phyloP scores from a whole-genome alignment of 2,113 vertebrate species.

The Probosciger aterrimus region DNA sequence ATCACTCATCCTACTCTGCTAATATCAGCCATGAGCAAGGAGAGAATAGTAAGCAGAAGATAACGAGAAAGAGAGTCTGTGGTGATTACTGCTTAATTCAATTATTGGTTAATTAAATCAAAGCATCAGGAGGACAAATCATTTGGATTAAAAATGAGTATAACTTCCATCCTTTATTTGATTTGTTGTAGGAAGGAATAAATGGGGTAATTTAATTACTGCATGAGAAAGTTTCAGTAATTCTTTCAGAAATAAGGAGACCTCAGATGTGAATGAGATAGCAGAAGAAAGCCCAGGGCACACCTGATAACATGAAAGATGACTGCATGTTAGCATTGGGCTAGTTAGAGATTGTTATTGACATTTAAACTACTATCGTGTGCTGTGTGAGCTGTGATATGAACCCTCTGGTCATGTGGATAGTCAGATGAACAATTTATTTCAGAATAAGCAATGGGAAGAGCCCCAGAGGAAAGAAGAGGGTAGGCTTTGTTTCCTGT shows the following conservation, averaged over 20 bases:
- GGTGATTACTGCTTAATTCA: slow-evolving; percentile 30
- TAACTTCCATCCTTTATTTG: slow-evolving; percentile 54
- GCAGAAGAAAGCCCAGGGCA: background rate
- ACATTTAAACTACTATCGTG: background rate
- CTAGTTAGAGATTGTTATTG: slow-evolving; percentile 5
- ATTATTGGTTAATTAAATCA: slow-evolving; percentile 64
- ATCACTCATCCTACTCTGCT: background rate
- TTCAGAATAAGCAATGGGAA: background rate
- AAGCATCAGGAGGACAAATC: slow-evolving; percentile 38
- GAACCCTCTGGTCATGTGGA: background rate
- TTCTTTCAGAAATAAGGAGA: slow-evolving; percentile 25
- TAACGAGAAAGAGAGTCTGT: background rate
- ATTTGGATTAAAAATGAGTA: slow-evolving; percentile 59
- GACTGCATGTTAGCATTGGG: background rate
- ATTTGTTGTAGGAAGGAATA: slow-evolving; percentile 59
- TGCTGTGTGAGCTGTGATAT: background rate
- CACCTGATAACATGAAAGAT: background rate
- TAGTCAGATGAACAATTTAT: background rate
- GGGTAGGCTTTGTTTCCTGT: background rate
- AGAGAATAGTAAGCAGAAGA: background rate
- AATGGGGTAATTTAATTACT: slow-evolving; percentile 42
- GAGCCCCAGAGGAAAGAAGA: background rate
- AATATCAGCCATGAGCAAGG: background rate
- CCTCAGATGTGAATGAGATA: slow-evolving; percentile 12
- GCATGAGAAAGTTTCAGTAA: slow-evolving; percentile 28